Conservation (phyloP, 2,797 vertebrate genomes). For the Molossus alvarezi region DNA sequence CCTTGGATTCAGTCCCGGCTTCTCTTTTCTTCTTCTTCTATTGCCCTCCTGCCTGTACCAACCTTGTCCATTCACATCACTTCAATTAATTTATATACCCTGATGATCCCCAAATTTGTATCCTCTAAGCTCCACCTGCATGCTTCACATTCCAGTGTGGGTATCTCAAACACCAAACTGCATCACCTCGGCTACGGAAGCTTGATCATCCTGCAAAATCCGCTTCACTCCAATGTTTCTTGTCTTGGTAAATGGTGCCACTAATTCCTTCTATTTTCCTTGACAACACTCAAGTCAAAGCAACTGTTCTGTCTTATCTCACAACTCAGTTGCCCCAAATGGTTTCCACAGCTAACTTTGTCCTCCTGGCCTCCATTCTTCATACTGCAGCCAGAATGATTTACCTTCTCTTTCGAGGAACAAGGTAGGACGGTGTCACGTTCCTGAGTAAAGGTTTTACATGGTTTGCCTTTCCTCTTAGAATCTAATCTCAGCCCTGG, state of each 20-base stretch:
- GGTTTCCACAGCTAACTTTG: neutral
- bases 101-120: neutral
- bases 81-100: neutral
- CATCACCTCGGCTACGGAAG: neutral
- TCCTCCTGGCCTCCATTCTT: neutral
- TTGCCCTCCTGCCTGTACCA: neutral
- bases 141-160: neutral
- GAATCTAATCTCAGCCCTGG: slow-evolving; percentile 54
- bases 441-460: neutral
- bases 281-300: neutral
- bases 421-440: neutral
- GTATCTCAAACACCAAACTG: neutral
- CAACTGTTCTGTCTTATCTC: neutral
- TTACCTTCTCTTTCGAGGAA: slow-evolving; percentile 24
- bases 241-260: neutral
- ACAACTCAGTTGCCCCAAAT: neutral
- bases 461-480: neutral
- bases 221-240: neutral
- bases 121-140: neutral
- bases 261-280: neutral
- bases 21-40: neutral
- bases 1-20: neutral
- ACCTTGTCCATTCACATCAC: neutral
- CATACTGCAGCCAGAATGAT: neutral
- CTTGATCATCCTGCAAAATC: neutral